Evolutionary conservation across 2,888 invertebrate genomes (phyloP).

Genomic region (Gymnocheta viridis): DNA sequence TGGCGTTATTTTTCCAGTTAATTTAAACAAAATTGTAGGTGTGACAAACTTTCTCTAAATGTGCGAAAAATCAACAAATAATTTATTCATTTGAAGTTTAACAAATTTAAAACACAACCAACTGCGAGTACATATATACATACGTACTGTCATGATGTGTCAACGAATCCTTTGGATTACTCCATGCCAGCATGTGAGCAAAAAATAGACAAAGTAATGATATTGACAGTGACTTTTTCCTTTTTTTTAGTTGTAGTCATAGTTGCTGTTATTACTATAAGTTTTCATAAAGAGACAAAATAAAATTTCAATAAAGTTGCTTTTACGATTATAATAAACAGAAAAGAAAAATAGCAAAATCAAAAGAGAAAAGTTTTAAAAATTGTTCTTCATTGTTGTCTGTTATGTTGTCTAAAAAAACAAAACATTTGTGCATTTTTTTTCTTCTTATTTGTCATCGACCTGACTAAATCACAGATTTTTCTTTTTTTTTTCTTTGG

Average conservation of each 20-base stretch:
- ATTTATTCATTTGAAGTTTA: too few species aligned
- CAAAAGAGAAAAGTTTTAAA: not conserved
- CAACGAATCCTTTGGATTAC: not conserved
- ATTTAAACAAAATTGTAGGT: too few species aligned
- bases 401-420: not conserved
- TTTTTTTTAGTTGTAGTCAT: not conserved
- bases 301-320: not conserved
- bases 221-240: not conserved
- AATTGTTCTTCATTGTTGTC: not conserved
- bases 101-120: too few species aligned
- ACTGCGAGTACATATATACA: too few species aligned
- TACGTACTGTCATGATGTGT: not conserved
- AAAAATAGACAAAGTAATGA: not conserved
- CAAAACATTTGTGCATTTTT: too few species aligned
- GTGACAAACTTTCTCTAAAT: too few species aligned
- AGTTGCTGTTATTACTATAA: not conserved
- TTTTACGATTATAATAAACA: too few species aligned
- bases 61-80: too few species aligned
- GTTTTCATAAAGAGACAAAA: not conserved
- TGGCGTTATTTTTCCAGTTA: not conserved
- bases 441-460: too few species aligned
- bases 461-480: too few species aligned
- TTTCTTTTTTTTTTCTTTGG: too few species aligned
- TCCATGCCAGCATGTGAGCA: not conserved
- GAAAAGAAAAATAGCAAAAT: too few species aligned